Conservation (phyloP, 2,113 vertebrate species). For the Jacana jacana region DNA sequence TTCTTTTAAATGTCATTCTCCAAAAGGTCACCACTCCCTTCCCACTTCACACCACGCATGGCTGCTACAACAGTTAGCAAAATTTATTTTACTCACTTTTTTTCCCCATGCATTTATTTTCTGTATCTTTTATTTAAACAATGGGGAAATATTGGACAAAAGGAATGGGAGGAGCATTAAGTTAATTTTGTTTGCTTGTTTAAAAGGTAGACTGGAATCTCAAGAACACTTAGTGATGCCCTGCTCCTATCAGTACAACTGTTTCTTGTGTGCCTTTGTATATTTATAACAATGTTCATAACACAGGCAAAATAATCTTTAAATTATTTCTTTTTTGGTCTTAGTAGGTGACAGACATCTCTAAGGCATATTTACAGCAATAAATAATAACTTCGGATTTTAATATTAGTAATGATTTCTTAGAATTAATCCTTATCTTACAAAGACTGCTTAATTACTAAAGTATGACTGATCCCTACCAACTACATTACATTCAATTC, state of each 20-base stretch:
- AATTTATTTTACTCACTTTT: background rate
- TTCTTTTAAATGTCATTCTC: background rate
- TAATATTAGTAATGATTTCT: background rate
- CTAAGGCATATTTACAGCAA: background rate
- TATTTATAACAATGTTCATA: background rate
- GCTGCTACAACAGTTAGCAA: background rate
- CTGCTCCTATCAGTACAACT: background rate
- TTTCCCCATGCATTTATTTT: background rate
- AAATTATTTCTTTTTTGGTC: background rate
- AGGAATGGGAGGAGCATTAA: rapidly evolving
- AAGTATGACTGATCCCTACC: background rate
- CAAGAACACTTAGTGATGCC: background rate
- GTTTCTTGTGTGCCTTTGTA: background rate
- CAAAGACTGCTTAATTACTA: background rate
- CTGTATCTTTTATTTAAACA: background rate
- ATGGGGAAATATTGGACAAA: background rate
- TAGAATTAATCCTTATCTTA: background rate
- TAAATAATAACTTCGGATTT: background rate
- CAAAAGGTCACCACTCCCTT: background rate
- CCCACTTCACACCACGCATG: background rate
- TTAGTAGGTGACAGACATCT: background rate
- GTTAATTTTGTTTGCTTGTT: background rate
- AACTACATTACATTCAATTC: background rate
- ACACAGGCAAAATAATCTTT: background rate
- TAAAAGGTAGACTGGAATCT: background rate